A percentile compares a stretch with the other conserved stretches of the same genome.
Evolutionary conservation across 2,888 invertebrate genomes (phyloP).

Genomic region (Anthoptus insignis): DNA sequence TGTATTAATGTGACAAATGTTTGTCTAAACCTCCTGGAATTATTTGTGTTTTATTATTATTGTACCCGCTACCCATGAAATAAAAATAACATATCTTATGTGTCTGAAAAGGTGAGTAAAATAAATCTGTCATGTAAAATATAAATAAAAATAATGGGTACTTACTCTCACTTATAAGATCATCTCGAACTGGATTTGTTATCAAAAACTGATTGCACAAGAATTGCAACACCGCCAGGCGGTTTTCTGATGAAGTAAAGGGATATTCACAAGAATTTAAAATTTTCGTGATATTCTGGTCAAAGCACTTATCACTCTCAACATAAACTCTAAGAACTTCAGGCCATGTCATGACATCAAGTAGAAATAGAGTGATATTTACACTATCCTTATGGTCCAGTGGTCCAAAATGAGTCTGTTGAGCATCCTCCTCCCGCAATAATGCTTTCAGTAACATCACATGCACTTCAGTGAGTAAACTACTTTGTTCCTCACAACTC

Average conservation of each 20-base stretch:
- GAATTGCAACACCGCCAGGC: slow-evolving; percentile 95
- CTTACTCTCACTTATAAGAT: slow-evolving; percentile 96
- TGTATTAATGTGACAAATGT: too few relatives aligned
- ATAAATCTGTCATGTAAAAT: slow-evolving; percentile 10
- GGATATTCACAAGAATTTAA: slow-evolving; percentile 94
- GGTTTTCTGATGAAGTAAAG: slow-evolving; percentile 93
- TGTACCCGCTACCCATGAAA: too few relatives aligned
- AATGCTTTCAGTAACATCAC: slow-evolving; percentile 97
- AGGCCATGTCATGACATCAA: slow-evolving; percentile 99
- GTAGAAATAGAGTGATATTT: slow-evolving; percentile 96
- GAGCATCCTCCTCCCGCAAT: slow-evolving; percentile 97
- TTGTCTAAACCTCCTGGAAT: too few relatives aligned
- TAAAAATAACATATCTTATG: too few relatives aligned
- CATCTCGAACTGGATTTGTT: slow-evolving; percentile 97
- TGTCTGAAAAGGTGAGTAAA: too few relatives aligned
- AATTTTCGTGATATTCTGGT: slow-evolving; percentile 90
- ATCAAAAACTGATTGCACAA: slow-evolving; percentile 98
- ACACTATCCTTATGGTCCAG: slow-evolving; percentile 99
- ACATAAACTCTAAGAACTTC: slow-evolving; percentile 96
- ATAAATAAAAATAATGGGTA: slow-evolving; percentile 8
- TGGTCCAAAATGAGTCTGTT: slow-evolving; percentile 98
- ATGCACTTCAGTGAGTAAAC: slow-evolving; percentile 97
- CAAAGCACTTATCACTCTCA: slow-evolving; percentile 95
- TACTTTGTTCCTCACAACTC: slow-evolving; percentile 97
- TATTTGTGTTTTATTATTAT: too few relatives aligned